Evolutionary conservation across 2,113 vertebrate genomes (phyloP), one percentile per base, ranked within the genome.

Genomic region (Indicator maculatus): DNA sequence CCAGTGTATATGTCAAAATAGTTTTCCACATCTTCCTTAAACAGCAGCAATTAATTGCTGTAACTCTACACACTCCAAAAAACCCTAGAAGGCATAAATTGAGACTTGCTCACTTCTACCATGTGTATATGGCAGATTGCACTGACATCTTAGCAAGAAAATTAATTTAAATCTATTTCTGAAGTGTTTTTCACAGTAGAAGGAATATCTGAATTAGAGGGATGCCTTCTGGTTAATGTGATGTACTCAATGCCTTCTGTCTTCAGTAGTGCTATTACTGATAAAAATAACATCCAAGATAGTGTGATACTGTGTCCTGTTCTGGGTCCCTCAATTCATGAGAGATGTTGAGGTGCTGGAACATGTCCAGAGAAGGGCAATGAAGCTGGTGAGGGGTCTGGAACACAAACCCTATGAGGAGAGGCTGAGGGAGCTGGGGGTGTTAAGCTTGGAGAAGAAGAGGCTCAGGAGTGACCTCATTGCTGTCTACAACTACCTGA

Each of bases 21-120:
- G 24, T 9, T 84, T 87, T 86, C 41, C 88, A 77, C 36, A 8
- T 63, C 39, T 93, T 45, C 81, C 84, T 90, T 86, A 53, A 88
- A 81, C 41, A 92, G 59, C 63, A 87, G 89, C 47, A 72, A 79
- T 87, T 96, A 94, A 90, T 90, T 90, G 66, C 63, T 87, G n/a
- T 75, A 69, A 39, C 79, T 86, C 58, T 45, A 16, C 61, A 66
- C 55, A 24, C 53, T 69, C 58, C 16, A 53, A 77, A 70, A 58
- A 87, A 90, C 33, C 59, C 59, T 44, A 63, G 81, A 53, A 89
- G 60, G 74, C 53, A 53, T 11, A 76, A 94, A 65, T 36, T 65
- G 36, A 85, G 44, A 61, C 16, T 90, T 44, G 16, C 13, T 84
- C 58, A n/a, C 4, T 3, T 70, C 90, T 93, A 30, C 63, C 61